These are phyloP conservation scores for Temnothorax longispinosus DNA, from an alignment of 1,140 invertebrate species.

Conservation along the genomic window DNA sequence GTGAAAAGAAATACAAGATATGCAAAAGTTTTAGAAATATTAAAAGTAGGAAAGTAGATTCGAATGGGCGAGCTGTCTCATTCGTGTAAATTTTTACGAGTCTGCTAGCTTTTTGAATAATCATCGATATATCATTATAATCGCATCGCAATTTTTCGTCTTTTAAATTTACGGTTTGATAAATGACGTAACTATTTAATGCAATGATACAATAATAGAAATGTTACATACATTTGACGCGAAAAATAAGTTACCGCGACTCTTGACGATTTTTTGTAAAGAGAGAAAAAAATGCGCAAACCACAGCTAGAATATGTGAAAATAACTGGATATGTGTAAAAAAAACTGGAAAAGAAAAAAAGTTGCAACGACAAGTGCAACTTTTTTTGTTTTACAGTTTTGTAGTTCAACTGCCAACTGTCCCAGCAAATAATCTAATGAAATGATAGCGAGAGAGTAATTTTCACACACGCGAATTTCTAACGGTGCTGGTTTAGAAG, in stretches of 20 bases:
- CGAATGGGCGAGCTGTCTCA: slow-evolving; percentile 11
- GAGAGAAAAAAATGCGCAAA: background rate
- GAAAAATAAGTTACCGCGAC: background rate
- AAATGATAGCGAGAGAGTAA: slow-evolving; percentile 31
- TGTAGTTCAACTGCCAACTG: slow-evolving; percentile 16
- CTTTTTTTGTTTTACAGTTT: background rate
- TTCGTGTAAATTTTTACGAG: slow-evolving; percentile 2
- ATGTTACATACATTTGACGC: background rate
- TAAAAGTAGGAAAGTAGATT: background rate
- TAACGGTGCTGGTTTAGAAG: slow-evolving; percentile 59
- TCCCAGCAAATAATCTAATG: slow-evolving; percentile 8
- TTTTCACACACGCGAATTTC: slow-evolving; percentile 61
- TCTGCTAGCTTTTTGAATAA: background rate
- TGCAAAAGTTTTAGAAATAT: background rate
- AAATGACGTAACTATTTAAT: background rate
- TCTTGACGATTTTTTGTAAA: background rate
- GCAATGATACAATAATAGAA: background rate
- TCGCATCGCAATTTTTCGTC: background rate
- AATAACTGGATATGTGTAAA: background rate
- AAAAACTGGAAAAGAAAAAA: background rate
- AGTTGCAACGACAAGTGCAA: slow-evolving; percentile 20
- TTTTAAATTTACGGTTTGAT: slow-evolving; percentile 7
- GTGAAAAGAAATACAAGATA: background rate
- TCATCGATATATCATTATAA: slow-evolving; percentile 6
- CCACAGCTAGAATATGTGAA: background rate